These are phyloP conservation scores for Ceramica pisi DNA, from an alignment of 2,888 invertebrate species.

Conservation along the genomic window DNA sequence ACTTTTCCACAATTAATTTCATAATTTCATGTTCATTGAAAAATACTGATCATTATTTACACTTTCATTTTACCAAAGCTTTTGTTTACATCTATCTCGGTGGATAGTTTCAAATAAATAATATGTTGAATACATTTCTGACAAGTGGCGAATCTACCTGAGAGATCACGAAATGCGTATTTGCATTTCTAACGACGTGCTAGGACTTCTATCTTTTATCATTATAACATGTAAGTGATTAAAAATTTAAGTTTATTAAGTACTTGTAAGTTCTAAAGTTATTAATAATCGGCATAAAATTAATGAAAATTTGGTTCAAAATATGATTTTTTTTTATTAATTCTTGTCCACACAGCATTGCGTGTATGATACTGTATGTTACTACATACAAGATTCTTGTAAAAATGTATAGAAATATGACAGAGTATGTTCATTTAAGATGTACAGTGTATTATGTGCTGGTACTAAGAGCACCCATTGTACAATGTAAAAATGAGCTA, in stretches of 20 bases:
- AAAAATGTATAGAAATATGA: constrained; percentile 57
- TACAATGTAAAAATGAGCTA: constrained; percentile 54
- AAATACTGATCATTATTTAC: no score
- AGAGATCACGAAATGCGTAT: no score
- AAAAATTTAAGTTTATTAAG: constrained; percentile 42
- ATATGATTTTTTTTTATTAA: constrained; percentile 6
- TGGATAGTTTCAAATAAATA: no score
- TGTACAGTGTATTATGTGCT: constrained; percentile 40
- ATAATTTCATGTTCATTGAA: no score
- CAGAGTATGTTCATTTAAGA: constrained; percentile 49
- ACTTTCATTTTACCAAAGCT: no score
- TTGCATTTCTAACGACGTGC: no score
- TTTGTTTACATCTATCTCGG: no score
- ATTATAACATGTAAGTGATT: constrained; percentile 48
- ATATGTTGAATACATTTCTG: no score
- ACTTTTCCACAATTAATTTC: no score
- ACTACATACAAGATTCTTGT: constrained; percentile 48
- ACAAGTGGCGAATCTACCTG: no score
- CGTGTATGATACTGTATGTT: constrained; percentile 33
- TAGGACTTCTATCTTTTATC: constrained; percentile 18
- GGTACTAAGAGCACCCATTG: constrained; percentile 56
- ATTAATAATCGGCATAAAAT: constrained; percentile 24
- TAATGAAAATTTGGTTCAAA: constrained; percentile 9
- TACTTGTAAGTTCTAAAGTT: constrained; percentile 51
- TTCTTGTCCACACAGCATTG: constrained; percentile 30